Base-by-base conservation (phyloP, 2,113 vertebrate species). In the Otocyon megalotis region DNA sequence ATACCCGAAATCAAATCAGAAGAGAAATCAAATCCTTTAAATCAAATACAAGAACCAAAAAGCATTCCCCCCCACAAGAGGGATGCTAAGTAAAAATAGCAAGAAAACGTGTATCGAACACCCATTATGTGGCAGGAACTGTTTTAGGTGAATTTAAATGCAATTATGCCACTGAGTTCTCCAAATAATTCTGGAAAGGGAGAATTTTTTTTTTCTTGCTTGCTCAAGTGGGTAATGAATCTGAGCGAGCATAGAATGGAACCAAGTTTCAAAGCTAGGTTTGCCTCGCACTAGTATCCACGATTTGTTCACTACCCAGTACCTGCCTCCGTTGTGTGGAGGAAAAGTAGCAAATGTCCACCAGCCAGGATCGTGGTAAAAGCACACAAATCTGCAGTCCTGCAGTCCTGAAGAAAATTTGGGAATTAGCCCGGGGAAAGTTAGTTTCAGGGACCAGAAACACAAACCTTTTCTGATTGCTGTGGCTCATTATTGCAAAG, bases 381-480 rank as follows among this genome's bases (percentile, higher is more conserved):
- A 84, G 6, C 6, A 32, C 56, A 50, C 19, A 89, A 53, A 69
- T 67, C 54, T 76, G 14, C 10, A 37, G 14, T 20, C 88, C 20
- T 86, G 56, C 8, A 22, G 22, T 30, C 24, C 72, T 50, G 26
- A 63, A 17, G 37, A 93, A 80, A 85, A 81, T 28, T 60, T 48
- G 48, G 53, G 35, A 71, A 83, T 28, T 63, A 84, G 16, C 65
- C 58, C 20, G 88, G 37, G 43, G 93, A 54, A 94, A 80, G 48
- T 84, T 84, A 80, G 48, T 84, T 84, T 89, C 48, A 58, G 77
- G 58, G 6, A n/a, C 4, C 60, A 82, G 43, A 69, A 93, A 94
- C 87, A 92, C 84, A 92, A 83, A 72, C 76, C 81, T 53, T 93
- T 74, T 26, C 69, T 96, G 58, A 88, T 96, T 96, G n/a, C 58